Base-by-base conservation (phyloP, 2,113 vertebrate species). In the Bubo blakistoni region DNA sequence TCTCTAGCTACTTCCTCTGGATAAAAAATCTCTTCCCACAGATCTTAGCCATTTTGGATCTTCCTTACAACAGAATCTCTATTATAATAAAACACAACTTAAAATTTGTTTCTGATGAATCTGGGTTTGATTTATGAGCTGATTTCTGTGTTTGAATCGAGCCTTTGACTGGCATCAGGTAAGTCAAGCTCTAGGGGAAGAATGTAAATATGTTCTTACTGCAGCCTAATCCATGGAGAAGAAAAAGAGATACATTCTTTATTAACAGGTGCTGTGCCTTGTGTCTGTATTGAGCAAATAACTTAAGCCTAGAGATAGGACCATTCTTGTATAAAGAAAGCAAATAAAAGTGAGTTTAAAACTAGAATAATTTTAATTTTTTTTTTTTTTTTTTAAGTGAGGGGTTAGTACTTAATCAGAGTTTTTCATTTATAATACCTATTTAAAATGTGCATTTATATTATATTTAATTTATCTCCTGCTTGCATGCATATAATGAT, bases 371-470 rank as follows among this genome's bases (percentile, higher is more conserved):
- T 27, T 78, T 79, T 77, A 40, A 44, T 25, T 32, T 55, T 16
- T 46, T 19, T 47, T 47, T 63, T 14, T 38, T 62, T 70, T 89
- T 92, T 84, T 26, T 0, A 88, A 86, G 27, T 87, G 40, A 16
- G 11, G 87, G 66, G 55, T 87, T 94, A 80, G 70, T 92, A 82
- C 67, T 95, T 86, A 78, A 57, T 81, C 65, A 76, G 57, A 72
- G 32, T 94, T 81, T 88, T 79, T 76, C 12, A 30, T 85, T 92
- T 91, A 27, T 73, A 94, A 95, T 87, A 15, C 73, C 86, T 91
- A 70, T 94, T 96, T 94, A 94, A 97, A 95, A 94, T 94, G 84
- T 96, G 92, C 90, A 90, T 96, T 89, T 96, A 88, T 94, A 95
- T 91, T 89, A 76, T 95, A 97, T 94, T 85, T 86, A 91, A 95